phyloP scores from a whole-genome alignment of 2,797 vertebrate genomes.

The Crossoptilon crossoptilon region DNA sequence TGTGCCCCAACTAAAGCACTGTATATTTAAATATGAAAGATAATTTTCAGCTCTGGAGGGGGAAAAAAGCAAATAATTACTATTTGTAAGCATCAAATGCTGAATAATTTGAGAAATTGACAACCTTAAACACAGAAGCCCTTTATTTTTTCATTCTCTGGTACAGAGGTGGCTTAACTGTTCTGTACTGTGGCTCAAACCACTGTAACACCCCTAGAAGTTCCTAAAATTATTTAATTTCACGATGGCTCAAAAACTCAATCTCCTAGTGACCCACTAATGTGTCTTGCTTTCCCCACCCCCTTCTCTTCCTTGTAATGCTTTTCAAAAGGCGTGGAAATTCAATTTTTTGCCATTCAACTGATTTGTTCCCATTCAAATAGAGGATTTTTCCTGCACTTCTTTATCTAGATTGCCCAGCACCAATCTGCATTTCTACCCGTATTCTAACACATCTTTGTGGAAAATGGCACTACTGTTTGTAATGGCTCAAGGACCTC shows the following conservation, averaged over 20 bases:
- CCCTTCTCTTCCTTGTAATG: slow-evolving; percentile 57
- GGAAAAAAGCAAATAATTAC: slow-evolving; percentile 80
- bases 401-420: slow-evolving; percentile 68
- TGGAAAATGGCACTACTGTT: slow-evolving; percentile 45
- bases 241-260: slow-evolving; percentile 40
- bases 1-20: slow-evolving; percentile 63
- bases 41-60: slow-evolving; percentile 73
- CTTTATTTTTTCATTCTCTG: slow-evolving; percentile 75
- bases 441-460: background rate
- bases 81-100: slow-evolving; percentile 80
- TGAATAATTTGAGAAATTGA: slow-evolving; percentile 78
- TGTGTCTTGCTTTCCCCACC: slow-evolving; percentile 51
- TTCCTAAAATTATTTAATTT: slow-evolving; percentile 77
- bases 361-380: slow-evolving; percentile 74
- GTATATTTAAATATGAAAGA: slow-evolving; percentile 82
- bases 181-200: slow-evolving; percentile 39
- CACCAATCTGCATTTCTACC: slow-evolving; percentile 52
- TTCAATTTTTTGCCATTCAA: slow-evolving; percentile 61
- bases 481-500: slow-evolving; percentile 29
- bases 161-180: slow-evolving; percentile 51
- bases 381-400: slow-evolving; percentile 50
- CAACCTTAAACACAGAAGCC: slow-evolving; percentile 74
- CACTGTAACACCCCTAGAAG: slow-evolving; percentile 57
- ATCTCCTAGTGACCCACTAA: slow-evolving; percentile 54
- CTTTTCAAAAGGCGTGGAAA: slow-evolving; percentile 69